A percentile compares a stretch with the other conserved stretches of the same genome.
phyloP scores from a whole-genome alignment of 1,140 invertebrate species.

The Bombus difficillimus region DNA sequence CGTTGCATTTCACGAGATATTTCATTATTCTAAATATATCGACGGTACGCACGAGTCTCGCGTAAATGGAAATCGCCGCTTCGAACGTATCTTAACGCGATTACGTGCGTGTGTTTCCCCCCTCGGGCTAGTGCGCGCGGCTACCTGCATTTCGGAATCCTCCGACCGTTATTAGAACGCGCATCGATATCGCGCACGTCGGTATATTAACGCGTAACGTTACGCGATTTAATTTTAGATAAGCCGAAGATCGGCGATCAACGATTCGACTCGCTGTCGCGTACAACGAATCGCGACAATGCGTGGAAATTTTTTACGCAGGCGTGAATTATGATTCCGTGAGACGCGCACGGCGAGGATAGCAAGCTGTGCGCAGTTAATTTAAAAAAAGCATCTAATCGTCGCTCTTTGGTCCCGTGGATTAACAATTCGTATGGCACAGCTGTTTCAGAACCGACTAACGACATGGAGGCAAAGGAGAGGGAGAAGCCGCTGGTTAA shows the following conservation, averaged over 20 bases:
- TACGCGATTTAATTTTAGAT: slow-evolving; percentile 52
- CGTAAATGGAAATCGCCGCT: slow-evolving; percentile 27
- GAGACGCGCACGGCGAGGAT: not conserved
- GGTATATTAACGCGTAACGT: slow-evolving; percentile 11
- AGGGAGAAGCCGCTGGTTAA: slow-evolving; percentile 76
- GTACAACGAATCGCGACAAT: not conserved
- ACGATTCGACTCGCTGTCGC: not conserved
- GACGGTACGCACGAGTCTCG: slow-evolving; percentile 2
- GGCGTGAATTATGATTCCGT: not conserved
- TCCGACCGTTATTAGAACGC: slow-evolving; percentile 14
- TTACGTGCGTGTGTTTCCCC: slow-evolving; percentile 2
- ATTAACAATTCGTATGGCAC: slow-evolving; percentile 56
- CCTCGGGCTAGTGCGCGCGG: not conserved
- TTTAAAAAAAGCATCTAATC: slow-evolving; percentile 8
- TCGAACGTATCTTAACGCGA: slow-evolving; percentile 9
- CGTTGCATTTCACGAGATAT: slow-evolving; percentile 38
- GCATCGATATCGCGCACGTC: slow-evolving; percentile 11
- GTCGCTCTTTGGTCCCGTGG: not conserved
- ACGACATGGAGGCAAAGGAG: slow-evolving; percentile 63
- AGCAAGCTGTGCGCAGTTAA: not conserved
- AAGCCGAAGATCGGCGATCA: slow-evolving; percentile 10
- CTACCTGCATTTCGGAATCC: slow-evolving; percentile 34
- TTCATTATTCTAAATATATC: slow-evolving; percentile 55
- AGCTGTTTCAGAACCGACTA: slow-evolving; percentile 62
- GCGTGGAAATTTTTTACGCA: not conserved